Conservation (phyloP, 2,113 vertebrate genomes). For the Isichthys henryi region DNA sequence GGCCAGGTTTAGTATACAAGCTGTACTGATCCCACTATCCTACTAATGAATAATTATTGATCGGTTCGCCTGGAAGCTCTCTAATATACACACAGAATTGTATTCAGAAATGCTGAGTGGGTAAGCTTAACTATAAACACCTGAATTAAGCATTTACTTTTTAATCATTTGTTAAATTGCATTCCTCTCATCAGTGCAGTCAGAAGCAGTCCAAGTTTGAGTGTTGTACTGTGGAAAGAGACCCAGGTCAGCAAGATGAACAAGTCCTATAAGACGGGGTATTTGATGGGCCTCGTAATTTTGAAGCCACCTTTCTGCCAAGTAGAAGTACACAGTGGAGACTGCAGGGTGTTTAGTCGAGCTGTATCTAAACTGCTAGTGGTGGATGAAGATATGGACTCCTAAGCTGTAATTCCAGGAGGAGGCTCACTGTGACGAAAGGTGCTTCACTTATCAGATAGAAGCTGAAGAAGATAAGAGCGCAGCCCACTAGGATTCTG, state of each 20-base stretch:
- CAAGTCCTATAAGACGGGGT: neutral
- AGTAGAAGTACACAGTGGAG: neutral
- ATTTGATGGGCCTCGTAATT: neutral
- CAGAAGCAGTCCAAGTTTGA: neutral
- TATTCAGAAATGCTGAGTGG: neutral
- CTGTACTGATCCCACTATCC: neutral
- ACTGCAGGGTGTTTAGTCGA: neutral
- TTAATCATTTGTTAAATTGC: neutral
- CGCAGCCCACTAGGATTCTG: neutral
- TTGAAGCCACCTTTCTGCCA: neutral
- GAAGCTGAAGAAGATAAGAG: neutral
- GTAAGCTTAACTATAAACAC: neutral
- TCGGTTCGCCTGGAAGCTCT: neutral
- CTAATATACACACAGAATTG: neutral
- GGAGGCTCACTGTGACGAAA: neutral
- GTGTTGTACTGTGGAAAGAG: fast-evolving
- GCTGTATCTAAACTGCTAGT: neutral
- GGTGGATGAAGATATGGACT: neutral
- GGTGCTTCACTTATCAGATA: neutral
- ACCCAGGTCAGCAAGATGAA: neutral
- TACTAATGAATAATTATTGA: neutral
- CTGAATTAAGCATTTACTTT: neutral
- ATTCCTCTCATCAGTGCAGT: neutral
- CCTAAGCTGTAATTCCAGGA: neutral
- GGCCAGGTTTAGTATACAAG: neutral